Evolutionary conservation across 2,888 invertebrate genomes (phyloP).

Genomic region (Acronicta aceris): DNA sequence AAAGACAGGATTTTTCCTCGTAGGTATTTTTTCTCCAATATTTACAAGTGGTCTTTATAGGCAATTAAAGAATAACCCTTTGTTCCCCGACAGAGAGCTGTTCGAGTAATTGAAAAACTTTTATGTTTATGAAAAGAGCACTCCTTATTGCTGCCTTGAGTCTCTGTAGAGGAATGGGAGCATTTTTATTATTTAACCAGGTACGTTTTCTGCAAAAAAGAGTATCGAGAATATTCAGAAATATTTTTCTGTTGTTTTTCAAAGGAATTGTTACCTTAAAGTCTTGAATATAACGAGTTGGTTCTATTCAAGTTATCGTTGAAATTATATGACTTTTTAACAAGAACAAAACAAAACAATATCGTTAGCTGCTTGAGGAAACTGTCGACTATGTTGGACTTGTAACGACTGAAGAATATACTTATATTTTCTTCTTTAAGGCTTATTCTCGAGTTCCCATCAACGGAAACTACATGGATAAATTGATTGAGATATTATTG

Average conservation of each 20-base stretch:
- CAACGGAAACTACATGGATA: no score
- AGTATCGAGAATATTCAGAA: neutral
- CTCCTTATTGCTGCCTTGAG: slow-evolving; percentile 19
- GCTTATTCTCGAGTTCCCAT: no score
- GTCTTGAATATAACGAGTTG: neutral
- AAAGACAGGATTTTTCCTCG: neutral
- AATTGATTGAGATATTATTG: no score
- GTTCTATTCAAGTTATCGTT: neutral
- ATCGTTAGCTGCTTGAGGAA: no score
- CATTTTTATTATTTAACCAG: slow-evolving; percentile 8
- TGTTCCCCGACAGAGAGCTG: slow-evolving; percentile 37
- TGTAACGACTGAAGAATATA: no score
- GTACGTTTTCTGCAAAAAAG: neutral
- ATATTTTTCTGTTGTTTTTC: neutral
- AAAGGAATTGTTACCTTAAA: neutral
- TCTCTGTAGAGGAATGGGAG: slow-evolving; percentile 9
- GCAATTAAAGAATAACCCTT: slow-evolving; percentile 50
- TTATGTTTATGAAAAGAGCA: slow-evolving; percentile 31
- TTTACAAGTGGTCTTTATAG: slow-evolving; percentile 38
- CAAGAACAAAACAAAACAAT: no score
- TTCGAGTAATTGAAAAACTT: slow-evolving; percentile 59
- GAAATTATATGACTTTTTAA: no score
- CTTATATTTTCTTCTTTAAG: no score
- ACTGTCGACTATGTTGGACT: no score
- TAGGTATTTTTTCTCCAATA: slow-evolving; percentile 14